A percentile compares a stretch with the other conserved stretches of the same genome.
phyloP scores from a whole-genome alignment of 1,140 invertebrate species.

The Camponotus pennsylvanicus region DNA sequence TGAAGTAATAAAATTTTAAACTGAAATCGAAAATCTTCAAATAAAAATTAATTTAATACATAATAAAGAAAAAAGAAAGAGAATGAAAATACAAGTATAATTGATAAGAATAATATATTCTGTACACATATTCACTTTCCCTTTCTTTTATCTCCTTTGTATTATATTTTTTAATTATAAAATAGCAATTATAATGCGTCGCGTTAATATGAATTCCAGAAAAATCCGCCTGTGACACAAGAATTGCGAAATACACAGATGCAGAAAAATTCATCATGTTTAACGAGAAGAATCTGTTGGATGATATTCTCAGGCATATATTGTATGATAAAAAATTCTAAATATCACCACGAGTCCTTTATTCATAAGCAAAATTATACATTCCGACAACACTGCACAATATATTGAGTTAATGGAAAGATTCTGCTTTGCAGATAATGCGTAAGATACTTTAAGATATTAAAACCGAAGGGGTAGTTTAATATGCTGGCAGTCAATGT shows the following conservation, averaged over 20 bases:
- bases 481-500: neutral
- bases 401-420: neutral
- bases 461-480: neutral
- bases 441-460: neutral
- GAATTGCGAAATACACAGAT: neutral
- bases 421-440: neutral
- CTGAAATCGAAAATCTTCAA: neutral
- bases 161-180: neutral
- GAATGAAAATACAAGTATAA: no score
- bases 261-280: neutral
- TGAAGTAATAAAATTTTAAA: neutral
- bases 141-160: neutral
- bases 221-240: no score
- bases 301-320: neutral
- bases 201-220: neutral
- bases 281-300: neutral
- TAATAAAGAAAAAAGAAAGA: neutral
- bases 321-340: conserved; percentile 13
- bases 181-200: neutral
- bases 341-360: neutral
- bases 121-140: no score
- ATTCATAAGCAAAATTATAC: conserved; percentile 14
- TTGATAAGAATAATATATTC: no score
- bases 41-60: neutral
- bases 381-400: neutral